Conservation (phyloP, 2,888 invertebrate genomes). For the Mythimna loreyi region DNA sequence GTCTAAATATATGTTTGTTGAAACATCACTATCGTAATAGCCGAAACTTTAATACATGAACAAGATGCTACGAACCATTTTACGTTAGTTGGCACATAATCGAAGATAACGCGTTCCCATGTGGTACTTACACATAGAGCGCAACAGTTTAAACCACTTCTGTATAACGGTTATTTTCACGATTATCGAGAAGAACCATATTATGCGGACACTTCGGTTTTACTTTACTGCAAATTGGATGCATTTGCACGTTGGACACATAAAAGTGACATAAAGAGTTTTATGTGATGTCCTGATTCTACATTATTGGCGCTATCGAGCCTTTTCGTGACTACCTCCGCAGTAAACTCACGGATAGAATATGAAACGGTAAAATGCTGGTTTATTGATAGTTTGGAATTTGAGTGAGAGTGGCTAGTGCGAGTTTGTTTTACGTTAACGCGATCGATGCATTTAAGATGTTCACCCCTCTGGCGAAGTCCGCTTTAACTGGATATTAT, state of each 20-base stretch:
- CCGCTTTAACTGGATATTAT: too few relatives aligned
- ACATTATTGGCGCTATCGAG: constrained; percentile 50
- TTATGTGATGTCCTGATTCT: constrained; percentile 50
- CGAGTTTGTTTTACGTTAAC: too few relatives aligned
- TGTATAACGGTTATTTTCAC: constrained; percentile 49
- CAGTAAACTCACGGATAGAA: constrained; percentile 21
- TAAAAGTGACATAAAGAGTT: constrained; percentile 70
- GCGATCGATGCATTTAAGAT: too few relatives aligned
- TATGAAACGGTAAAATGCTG: constrained; percentile 25
- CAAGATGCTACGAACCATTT: constrained; percentile 31
- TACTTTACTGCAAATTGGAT: constrained; percentile 86
- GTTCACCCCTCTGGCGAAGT: too few relatives aligned
- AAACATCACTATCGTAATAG: constrained; percentile 11
- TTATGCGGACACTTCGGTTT: constrained; percentile 58
- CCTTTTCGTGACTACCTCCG: constrained; percentile 23
- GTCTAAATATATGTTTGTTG: constrained; percentile 14
- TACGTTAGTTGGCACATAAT: constrained; percentile 31
- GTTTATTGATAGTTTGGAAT: constrained; percentile 27
- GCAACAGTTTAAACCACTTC: constrained; percentile 55
- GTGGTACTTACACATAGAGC: constrained; percentile 42
- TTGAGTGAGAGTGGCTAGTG: background rate
- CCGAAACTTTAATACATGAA: constrained; percentile 24
- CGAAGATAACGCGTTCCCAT: constrained; percentile 41
- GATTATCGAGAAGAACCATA: constrained; percentile 59
- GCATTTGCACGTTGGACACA: constrained; percentile 76